Conservation (phyloP, 92 coral and sea anemone genomes). For the Plumapathes pennacea region DNA sequence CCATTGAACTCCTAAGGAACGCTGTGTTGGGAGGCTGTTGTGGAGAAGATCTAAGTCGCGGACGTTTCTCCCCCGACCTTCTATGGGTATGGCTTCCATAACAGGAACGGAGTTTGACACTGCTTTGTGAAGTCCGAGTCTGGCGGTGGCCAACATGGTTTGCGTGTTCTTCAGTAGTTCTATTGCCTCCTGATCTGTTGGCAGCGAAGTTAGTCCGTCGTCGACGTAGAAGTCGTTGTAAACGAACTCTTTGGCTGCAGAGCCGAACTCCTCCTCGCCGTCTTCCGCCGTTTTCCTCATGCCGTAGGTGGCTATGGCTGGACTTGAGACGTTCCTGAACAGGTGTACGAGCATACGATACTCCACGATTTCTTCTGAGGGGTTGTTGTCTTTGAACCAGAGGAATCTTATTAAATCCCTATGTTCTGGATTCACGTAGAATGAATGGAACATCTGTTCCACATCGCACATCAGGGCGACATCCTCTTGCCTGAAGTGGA, state of each 20-base stretch:
- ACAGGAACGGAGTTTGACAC: constrained; percentile 35
- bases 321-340: constrained; percentile 18
- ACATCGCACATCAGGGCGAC: constrained; percentile 26
- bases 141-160: constrained; percentile 25
- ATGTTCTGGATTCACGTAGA: constrained; percentile 5
- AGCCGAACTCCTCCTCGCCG: too few species aligned
- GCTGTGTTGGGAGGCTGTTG: constrained; percentile 21
- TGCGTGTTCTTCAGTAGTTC: constrained; percentile 25
- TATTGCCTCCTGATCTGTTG: constrained; percentile 28
- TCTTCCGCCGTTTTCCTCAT: constrained; percentile 15
- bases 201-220: constrained; percentile 9
- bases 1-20: constrained; percentile 26
- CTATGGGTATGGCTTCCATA: constrained; percentile 40
- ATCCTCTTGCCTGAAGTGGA: constrained; percentile 5
- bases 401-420: constrained; percentile 18
- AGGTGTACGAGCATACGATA: constrained; percentile 37
- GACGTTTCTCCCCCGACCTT: constrained; percentile 4
- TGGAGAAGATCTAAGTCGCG: constrained; percentile 15
- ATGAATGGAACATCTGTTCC: constrained; percentile 44
- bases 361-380: constrained; percentile 12
- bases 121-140: constrained; percentile 33
- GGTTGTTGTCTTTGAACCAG: constrained; percentile 31
- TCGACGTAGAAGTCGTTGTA: constrained; percentile 9
- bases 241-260: constrained; percentile 3
- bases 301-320: constrained; percentile 32